Percentiles rank a stretch among this genome's conserved stretches.
phyloP scores from a whole-genome alignment of 2,888 invertebrate genomes.

The Diabrotica balteata region DNA sequence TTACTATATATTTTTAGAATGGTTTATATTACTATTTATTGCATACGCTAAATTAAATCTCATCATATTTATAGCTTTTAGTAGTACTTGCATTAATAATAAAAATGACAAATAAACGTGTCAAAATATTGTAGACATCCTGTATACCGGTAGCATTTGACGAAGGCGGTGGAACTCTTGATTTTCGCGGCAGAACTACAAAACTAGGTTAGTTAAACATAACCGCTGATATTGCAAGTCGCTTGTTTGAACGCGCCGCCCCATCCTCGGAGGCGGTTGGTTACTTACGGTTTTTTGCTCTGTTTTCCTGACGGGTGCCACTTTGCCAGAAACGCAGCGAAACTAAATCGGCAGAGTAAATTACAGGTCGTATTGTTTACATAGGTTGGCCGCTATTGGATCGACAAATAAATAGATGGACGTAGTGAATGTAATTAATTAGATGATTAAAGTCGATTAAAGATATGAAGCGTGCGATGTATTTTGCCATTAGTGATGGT shows the following conservation, averaged over 20 bases:
- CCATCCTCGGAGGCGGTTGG: conserved; percentile 4
- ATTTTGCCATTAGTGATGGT: no score
- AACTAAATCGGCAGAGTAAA: conserved; percentile 1
- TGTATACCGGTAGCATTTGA: background rate
- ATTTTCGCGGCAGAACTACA: conserved; percentile 26
- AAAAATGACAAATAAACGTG: no score
- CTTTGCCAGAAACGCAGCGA: background rate
- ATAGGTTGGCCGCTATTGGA: background rate
- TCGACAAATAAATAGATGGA: background rate
- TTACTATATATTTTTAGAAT: no score
- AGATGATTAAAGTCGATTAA: no score
- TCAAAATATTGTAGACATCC: no score
- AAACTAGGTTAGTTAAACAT: conserved; percentile 28
- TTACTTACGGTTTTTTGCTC: background rate
- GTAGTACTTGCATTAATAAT: no score
- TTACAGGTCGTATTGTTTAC: conserved; percentile 1
- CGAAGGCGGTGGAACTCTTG: conserved; percentile 22
- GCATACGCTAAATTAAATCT: no score
- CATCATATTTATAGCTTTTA: no score
- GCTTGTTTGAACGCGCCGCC: conserved; percentile 13
- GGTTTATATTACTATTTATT: no score
- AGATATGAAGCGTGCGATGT: no score
- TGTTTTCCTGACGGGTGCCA: conserved; percentile 8
- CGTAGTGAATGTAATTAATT: no score
- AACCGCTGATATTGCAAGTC: conserved; percentile 29